Evolutionary conservation across 2,888 invertebrate genomes (phyloP), one percentile per base, ranked within the genome.

Genomic region (Lordiphosa andalusiaca): DNA sequence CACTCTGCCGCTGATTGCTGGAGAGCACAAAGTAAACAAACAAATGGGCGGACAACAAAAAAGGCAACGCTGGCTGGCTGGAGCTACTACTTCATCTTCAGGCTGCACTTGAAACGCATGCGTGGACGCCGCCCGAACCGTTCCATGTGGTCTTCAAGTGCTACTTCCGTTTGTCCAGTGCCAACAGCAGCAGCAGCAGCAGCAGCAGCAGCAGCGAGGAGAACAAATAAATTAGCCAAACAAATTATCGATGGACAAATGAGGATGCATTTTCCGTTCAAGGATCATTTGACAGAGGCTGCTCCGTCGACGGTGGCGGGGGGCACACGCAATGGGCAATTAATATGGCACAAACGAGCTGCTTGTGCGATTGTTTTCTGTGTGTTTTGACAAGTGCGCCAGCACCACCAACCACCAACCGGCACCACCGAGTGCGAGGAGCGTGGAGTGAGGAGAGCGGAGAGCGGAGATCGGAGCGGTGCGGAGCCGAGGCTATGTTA

Each of bases 311-410:
- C 3, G 30, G 5, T 21, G 39, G 10, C 9, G 12, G 42, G 42
- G 38, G 30, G 23, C 13, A 23, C 62, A 37, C 46, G 53, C 55
- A 42, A 65, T 57, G 66, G 57, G 53, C 69, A 71, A 76, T 76
- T 82, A 78, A 62, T 46, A 67, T 64, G 53, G 50, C 55, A 76
- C 73, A 76, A 82, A 63, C 57, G 51, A 67, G 49, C 40, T 41
- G 61, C 54, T 67, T 74, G 60, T 73, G 50, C 55, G 23, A 25
- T 10, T 10, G 42, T 25, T 44, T 44, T 51, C 30, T 38, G 54
- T 53, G 73, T 77, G 78, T 77, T 77, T 73, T 77, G 71, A 77
- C 76, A 77, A 77, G 76, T 77, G 81, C 64, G 59, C 81, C 56
- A 33, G 56, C 23, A 25, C 23, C 23, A 25, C 23, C 23, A 25